Evolutionary conservation across 2,797 vertebrate species (phyloP), one percentile per base, ranked within the genome.

Genomic region (Cynopterus sphinx): DNA sequence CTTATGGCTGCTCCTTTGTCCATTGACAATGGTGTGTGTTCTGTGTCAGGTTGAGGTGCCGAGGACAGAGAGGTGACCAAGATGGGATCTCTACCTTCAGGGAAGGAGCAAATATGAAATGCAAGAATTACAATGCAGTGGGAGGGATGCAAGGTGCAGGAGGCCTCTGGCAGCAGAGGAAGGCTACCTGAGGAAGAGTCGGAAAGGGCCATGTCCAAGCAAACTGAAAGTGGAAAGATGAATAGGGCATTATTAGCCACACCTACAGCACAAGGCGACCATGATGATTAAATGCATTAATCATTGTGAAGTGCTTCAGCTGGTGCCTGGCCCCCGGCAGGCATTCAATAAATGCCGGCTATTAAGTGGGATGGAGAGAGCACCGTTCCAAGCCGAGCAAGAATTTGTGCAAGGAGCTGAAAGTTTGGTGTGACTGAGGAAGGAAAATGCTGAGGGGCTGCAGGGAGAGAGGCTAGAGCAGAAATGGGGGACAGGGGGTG

Each of bases 191-290:
- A 15, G 36, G 49, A 24, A 41, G n/a, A 33, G 33, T 63, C 36
- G 15, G 43, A 71, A 26, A 70, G 9, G 12, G 70, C 39, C 55
- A 10, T 6, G 6, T 49, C 61, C 55, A 21, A 16, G 7, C 26
- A 21, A 73, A 26, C 67, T 9, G 57, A 43, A 55, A 61, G 46
- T 6, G 5, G 33, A 36, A 57, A 90, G 59, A 49, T 11, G 24
- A 68, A 2, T 0, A 11, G 53, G 22, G 41, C 1, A 0, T 12
- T 9, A 15, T 15, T 65, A 46, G 59, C 65, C 10, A 24, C 19
- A 15, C 11, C 24, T 15, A 31, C 36, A 0, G 10, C 16, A 24
- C n/a, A 36, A 63, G 39, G 83, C 15, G 6, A 9, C 7, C 9
- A 31, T 3, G 53, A 19, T 49, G 65, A 78, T 49, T 31, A 82